Conservation (phyloP, 1,140 invertebrate genomes). For the Drosophila sechellia region DNA sequence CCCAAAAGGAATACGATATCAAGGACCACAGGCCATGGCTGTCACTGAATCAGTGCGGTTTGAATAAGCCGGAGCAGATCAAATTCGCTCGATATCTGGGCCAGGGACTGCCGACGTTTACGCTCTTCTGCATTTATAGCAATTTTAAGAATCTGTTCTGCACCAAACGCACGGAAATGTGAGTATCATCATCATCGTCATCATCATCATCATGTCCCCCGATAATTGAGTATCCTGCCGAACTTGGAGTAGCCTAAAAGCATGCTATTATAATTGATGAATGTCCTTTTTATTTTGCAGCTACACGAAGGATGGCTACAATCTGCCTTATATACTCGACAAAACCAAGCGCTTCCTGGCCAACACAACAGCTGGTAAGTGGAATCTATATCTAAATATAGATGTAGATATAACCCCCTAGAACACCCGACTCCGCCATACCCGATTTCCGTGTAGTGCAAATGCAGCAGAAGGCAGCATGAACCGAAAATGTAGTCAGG, state of each 20-base stretch:
- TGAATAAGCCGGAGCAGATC: conserved; percentile 83
- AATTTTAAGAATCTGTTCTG: conserved; percentile 84
- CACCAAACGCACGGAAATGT: conserved; percentile 84
- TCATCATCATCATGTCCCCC: background rate
- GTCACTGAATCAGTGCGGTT: conserved; percentile 79
- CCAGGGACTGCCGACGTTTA: conserved; percentile 82
- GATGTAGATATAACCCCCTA: conserved; percentile 14
- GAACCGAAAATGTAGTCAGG: conserved; percentile 37
- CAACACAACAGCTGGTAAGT: conserved; percentile 84
- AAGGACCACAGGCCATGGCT: conserved; percentile 84
- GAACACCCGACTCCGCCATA: background rate
- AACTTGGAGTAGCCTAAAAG: conserved; percentile 33
- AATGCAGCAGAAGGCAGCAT: conserved; percentile 70
- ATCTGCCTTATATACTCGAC: conserved; percentile 84
- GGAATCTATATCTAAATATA: conserved; percentile 33
- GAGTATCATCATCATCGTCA: conserved; percentile 35
- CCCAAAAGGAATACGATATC: conserved; percentile 76
- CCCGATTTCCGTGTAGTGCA: conserved; percentile 60
- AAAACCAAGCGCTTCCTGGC: conserved; percentile 84
- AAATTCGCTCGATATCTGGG: conserved; percentile 84
- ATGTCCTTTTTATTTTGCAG: conserved; percentile 41
- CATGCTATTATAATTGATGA: conserved; percentile 27
- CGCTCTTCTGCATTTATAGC: conserved; percentile 84
- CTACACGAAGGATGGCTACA: conserved; percentile 84
- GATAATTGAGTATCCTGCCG: conserved; percentile 22